Evolutionary conservation across 1,140 invertebrate genomes (phyloP), one percentile per base, ranked within the genome.

Genomic region (Eueides isabella): DNA sequence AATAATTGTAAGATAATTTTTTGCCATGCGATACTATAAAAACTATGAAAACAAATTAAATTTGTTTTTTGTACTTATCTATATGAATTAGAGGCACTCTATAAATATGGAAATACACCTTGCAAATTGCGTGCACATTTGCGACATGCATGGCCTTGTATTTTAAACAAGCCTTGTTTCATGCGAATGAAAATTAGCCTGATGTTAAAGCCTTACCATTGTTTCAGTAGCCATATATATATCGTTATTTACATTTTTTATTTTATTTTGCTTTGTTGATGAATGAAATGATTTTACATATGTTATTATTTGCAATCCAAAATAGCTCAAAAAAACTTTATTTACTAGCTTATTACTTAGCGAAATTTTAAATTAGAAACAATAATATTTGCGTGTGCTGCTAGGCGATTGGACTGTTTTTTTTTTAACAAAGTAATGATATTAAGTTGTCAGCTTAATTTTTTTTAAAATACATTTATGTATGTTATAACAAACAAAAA

Each of bases 81-180:
- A 9, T 48, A 48, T 55, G 9, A 23, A 23, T 55, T 55, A 19
- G 7, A 19, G 41, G 48, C 23, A 11, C 19, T 55, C 23, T 26
- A 55, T 55, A 55, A 55, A 55, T 55, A 23, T 29, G 55, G 23
- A 29, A 48, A 31, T 16, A 28, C 28, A 29, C 9, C 16, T 30
- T 55, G 66, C 66, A 41, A 67, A 67, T 31, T 30, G 19, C 66
- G 12, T 48, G 26, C 14, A 48, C 38, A 67, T 28, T 67, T 41
- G 64, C 64, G 28, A 6, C 29, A 30, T 38, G 5, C 41, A 48
- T 48, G 41, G 16, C 16, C 41, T 38, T 38, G 35, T 35, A 12
- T 44, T n/a, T 19, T 44, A 44, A 44, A 16, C n/a, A 44, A 14
- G 41, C 1, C n/a, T 16, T n/a, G n/a, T 44, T 19, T 23, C 6